These are phyloP conservation scores for Eulemur coronatus DNA, from an alignment of 2,797 vertebrate species.

Conservation along the genomic window DNA sequence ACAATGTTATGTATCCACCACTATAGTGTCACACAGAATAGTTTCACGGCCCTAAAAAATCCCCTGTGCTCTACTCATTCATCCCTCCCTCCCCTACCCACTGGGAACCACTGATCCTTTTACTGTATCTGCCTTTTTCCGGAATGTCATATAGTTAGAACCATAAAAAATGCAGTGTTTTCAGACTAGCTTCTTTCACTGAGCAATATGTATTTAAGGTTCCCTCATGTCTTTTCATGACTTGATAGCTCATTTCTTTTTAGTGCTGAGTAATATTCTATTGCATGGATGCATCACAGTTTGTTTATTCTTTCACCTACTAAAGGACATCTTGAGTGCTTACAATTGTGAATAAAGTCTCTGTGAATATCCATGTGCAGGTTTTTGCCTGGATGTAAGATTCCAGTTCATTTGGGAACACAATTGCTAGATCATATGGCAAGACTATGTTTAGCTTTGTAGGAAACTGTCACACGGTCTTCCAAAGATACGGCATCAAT, in stretches of 20 bases:
- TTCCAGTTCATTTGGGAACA: neutral
- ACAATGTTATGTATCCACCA: neutral
- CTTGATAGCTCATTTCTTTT: constrained; percentile 1
- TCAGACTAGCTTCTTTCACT: neutral
- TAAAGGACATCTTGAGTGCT: neutral
- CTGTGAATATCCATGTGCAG: neutral
- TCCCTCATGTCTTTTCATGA: neutral
- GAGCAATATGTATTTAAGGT: neutral
- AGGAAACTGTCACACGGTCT: neutral
- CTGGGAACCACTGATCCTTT: neutral
- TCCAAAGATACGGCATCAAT: neutral
- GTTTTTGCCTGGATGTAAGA: neutral
- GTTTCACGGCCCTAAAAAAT: neutral
- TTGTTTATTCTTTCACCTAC: neutral
- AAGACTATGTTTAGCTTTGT: neutral
- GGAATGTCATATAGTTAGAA: neutral
- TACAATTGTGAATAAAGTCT: neutral
- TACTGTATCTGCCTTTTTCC: neutral
- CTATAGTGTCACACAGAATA: neutral
- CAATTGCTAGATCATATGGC: neutral
- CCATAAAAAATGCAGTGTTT: neutral
- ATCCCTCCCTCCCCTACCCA: neutral
- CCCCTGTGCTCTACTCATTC: too few relatives aligned
- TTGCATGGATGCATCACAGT: neutral
- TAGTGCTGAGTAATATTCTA: neutral